Evolutionary conservation across 2,113 vertebrate genomes (phyloP), one percentile per base, ranked within the genome.

Genomic region (Aix galericulata): DNA sequence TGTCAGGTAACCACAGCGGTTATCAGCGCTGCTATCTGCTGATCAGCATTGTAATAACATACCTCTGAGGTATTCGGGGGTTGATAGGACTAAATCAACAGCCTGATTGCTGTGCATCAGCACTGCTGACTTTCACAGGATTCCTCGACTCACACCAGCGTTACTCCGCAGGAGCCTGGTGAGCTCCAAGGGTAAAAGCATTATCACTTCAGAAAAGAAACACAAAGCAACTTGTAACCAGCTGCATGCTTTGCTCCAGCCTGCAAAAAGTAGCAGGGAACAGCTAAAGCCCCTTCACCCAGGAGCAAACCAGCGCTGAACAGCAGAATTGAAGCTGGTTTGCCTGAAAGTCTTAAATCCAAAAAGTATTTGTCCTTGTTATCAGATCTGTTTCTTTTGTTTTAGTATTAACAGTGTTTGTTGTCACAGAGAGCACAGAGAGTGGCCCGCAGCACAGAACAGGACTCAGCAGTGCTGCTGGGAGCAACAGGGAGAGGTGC

Each of bases 1-100:
- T 23, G 48, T 38, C 77, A 84, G 32, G 64, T 71, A 29, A 75
- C 13, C 88, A 26, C 14, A 8, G 56, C 2, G 2, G 74, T 94
- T 92, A 69, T 93, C 74, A 59, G 83, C 14, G 31, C 29, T 80
- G 72, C 52, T 78, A 34, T 97, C 79, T 91, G 90, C 93, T 93
- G 77, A 48, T 86, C 56, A 53, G 59, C 58, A 6, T 77, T 64
- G 80, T 76, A 63, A 31, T 74, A 69, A 55, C 71, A 34, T 86
- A 62, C 56, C 82, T 89, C 26, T 63, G 79, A 93, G 88, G 17
- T 53, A n/a, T 67, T n/a, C 27, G 2, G 68, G 1, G 7, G 79
- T 32, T 72, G 88, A 82, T 40, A 66, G 56, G 14, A 23, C 68
- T 92, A 52, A 63, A 34, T 42, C 87, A 59, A 48, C 59, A 77